Percentiles rank a stretch among this genome's conserved stretches.
phyloP scores from a whole-genome alignment of 2,113 vertebrate species.

The Colinus virginianus region DNA sequence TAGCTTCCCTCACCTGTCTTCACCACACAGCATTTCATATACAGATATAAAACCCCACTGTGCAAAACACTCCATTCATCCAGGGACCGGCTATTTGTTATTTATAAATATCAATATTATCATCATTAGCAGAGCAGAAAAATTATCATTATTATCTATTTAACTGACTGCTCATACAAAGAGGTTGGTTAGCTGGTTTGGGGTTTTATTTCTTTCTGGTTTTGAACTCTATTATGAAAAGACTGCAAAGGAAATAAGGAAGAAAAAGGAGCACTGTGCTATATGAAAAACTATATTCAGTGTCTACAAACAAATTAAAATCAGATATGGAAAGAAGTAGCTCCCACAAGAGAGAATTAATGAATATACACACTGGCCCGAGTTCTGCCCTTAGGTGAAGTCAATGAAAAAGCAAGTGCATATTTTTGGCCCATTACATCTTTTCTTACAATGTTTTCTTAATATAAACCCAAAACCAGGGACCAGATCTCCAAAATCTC shows the following conservation, averaged over 20 bases:
- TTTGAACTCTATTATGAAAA: slow-evolving; percentile 14
- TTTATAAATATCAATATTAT: slow-evolving; percentile 70
- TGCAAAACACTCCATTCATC: slow-evolving; percentile 56
- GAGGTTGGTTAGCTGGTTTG: not conserved
- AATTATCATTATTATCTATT: slow-evolving; percentile 60
- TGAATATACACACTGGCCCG: not conserved
- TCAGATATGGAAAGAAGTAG: slow-evolving; percentile 44
- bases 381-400: slow-evolving; percentile 59
- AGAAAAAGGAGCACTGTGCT: not conserved
- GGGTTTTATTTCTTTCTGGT: not conserved
- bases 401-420: slow-evolving; percentile 20
- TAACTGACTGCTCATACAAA: slow-evolving; percentile 20
- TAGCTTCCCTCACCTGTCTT: slow-evolving; percentile 43
- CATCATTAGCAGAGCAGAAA: slow-evolving; percentile 51
- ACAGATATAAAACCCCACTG: slow-evolving; percentile 55
- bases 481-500: slow-evolving; percentile 60
- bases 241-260: slow-evolving; percentile 17
- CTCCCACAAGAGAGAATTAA: slow-evolving; percentile 52
- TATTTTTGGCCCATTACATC: slow-evolving; percentile 45
- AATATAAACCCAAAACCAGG: slow-evolving; percentile 59
- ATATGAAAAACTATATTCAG: not conserved
- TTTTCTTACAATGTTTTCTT: slow-evolving; percentile 43
- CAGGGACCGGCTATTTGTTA: slow-evolving; percentile 44
- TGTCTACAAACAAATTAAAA: slow-evolving; percentile 59
- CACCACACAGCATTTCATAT: not conserved